Evolutionary conservation across 2,797 vertebrate genomes (phyloP).

Genomic region (Sebastes baramenuke): DNA sequence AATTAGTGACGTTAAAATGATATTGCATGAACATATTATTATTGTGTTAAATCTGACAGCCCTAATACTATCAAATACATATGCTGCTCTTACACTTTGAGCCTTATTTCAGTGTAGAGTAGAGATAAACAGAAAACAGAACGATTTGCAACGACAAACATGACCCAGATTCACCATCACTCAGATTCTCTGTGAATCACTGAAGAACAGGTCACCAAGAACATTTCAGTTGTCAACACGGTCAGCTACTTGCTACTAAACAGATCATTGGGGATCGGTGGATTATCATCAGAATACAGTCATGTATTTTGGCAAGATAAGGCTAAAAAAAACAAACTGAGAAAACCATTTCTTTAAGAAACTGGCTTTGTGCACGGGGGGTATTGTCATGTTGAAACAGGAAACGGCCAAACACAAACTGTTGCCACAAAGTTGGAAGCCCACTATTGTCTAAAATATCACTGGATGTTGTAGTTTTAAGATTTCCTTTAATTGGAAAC

Average conservation of each 20-base stretch:
- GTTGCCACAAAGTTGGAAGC: neutral
- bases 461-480: neutral
- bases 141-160: neutral
- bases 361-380: neutral
- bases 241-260: neutral
- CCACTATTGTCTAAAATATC: too few species aligned
- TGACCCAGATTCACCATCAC: neutral
- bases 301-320: neutral
- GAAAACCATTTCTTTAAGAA: neutral
- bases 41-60: too few species aligned
- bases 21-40: too few species aligned
- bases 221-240: neutral
- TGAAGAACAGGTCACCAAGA: neutral
- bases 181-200: neutral
- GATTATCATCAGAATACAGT: neutral
- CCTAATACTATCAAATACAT: too few species aligned
- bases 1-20: too few species aligned
- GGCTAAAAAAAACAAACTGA: neutral
- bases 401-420: too few species aligned
- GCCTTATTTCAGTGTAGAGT: neutral
- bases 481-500: too few species aligned
- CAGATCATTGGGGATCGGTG: neutral
- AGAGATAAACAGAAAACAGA: neutral
- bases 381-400: neutral
- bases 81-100: neutral